These are phyloP conservation scores for Penaeus vannamei DNA, from an alignment of 1,140 invertebrate species.

Conservation along the genomic window DNA sequence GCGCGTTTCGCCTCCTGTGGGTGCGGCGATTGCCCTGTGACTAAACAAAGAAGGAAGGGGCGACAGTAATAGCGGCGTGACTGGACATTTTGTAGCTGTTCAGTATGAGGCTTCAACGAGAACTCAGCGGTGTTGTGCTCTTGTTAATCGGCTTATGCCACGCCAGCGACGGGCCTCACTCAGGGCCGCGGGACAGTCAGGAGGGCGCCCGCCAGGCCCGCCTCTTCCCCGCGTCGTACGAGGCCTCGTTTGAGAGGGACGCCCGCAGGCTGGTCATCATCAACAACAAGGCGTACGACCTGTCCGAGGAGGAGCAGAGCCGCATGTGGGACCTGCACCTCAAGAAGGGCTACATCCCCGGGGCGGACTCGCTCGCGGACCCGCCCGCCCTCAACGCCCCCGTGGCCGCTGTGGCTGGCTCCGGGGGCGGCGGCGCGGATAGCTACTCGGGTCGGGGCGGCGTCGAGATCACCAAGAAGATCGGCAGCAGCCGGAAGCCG, in stretches of 20 bases:
- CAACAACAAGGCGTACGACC: constrained; percentile 35
- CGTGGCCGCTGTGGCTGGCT: too few species aligned
- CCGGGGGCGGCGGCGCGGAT: too few species aligned
- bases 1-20: too few species aligned
- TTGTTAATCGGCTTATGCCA: too few species aligned
- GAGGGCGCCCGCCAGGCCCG: not conserved
- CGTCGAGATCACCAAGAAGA: too few species aligned
- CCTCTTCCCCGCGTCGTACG: not conserved
- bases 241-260: not conserved
- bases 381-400: not conserved
- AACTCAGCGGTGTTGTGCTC: too few species aligned
- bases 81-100: too few species aligned
- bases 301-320: constrained; percentile 16
- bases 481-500: not conserved
- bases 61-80: too few species aligned
- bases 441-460: too few species aligned
- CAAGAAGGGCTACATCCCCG: constrained; percentile 30
- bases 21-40: too few species aligned
- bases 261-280: constrained; percentile 19
- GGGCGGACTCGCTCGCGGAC: not conserved
- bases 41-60: too few species aligned
- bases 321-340: constrained; percentile 31
- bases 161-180: not conserved
- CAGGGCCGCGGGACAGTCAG: not conserved
- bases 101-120: too few species aligned